phyloP scores from a whole-genome alignment of 2,113 vertebrate species.

The Microtus montanus region DNA sequence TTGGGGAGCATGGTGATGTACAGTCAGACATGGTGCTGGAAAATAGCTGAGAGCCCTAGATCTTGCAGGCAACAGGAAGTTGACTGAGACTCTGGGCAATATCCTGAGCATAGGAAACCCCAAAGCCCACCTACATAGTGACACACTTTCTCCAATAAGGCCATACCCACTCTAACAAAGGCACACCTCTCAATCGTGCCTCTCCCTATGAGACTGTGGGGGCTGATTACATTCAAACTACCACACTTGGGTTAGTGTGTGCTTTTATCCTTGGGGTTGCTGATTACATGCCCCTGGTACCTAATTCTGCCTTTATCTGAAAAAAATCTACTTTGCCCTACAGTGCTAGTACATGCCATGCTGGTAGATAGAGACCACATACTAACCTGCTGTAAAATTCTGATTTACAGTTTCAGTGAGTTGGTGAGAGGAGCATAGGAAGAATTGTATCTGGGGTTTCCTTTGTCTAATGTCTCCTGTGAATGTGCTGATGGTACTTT shows the following conservation, averaged over 20 bases:
- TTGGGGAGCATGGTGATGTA: neutral
- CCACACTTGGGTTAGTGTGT: neutral
- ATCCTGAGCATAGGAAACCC: neutral
- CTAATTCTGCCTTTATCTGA: neutral
- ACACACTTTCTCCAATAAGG: neutral
- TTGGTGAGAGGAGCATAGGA: neutral
- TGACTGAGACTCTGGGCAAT: neutral
- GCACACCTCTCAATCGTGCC: neutral
- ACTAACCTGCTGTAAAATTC: neutral
- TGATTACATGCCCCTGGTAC: neutral
- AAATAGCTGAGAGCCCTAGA: neutral
- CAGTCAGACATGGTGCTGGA: neutral
- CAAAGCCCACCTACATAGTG: neutral
- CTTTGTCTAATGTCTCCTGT: neutral
- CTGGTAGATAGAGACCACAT: neutral
- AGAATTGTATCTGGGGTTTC: neutral
- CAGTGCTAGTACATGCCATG: neutral
- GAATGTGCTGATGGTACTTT: neutral
- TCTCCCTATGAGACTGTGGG: neutral
- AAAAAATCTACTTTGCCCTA: neutral
- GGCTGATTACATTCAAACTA: neutral
- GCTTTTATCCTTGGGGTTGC: neutral
- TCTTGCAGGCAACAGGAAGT: neutral
- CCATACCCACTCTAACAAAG: neutral
- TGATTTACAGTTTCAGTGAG: neutral